Conservation (phyloP, 92 coral and sea anemone genomes). For the Parazoanthus swiftii region DNA sequence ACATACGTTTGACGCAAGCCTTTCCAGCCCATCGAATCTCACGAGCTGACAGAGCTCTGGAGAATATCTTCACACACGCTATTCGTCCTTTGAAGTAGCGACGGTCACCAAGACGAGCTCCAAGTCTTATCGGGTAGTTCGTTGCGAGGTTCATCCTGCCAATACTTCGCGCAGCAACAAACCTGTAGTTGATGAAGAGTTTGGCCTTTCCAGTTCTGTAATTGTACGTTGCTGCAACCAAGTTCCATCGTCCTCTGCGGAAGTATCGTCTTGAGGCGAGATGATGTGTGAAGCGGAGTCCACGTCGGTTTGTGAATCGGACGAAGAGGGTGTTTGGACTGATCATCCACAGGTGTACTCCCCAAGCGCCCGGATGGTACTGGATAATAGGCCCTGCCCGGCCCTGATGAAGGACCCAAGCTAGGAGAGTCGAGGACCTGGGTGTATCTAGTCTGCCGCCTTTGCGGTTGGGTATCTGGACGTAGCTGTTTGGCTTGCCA, state of each 20-base stretch:
- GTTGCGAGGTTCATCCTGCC: slow-evolving; percentile 78
- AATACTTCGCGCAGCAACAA: slow-evolving; percentile 60
- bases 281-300: slow-evolving; percentile 6
- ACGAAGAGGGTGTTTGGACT: slow-evolving; percentile 55
- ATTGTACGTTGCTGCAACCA: slow-evolving; percentile 72
- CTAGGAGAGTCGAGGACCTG: slow-evolving; percentile 63
- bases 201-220: slow-evolving; percentile 70
- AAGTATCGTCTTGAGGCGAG: slow-evolving; percentile 61
- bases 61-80: slow-evolving; percentile 71
- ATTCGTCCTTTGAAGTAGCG: slow-evolving; percentile 71
- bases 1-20: slow-evolving; percentile 74
- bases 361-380: slow-evolving; percentile 76
- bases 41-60: slow-evolving; percentile 65
- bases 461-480: slow-evolving; percentile 57
- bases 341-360: slow-evolving; percentile 84
- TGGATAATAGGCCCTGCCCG: slow-evolving; percentile 72
- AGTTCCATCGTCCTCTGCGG: slow-evolving; percentile 69
- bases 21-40: slow-evolving; percentile 56
- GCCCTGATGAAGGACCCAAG: slow-evolving; percentile 71
- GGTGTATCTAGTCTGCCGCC: slow-evolving; percentile 73
- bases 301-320: slow-evolving; percentile 19
- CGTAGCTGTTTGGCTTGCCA: slow-evolving; percentile 78
- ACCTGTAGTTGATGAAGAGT: slow-evolving; percentile 66
- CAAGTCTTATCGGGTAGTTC: slow-evolving; percentile 69
- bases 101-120: slow-evolving; percentile 56